Conservation (phyloP, 2,888 invertebrate genomes). For the Leptinotarsa haldemani region DNA sequence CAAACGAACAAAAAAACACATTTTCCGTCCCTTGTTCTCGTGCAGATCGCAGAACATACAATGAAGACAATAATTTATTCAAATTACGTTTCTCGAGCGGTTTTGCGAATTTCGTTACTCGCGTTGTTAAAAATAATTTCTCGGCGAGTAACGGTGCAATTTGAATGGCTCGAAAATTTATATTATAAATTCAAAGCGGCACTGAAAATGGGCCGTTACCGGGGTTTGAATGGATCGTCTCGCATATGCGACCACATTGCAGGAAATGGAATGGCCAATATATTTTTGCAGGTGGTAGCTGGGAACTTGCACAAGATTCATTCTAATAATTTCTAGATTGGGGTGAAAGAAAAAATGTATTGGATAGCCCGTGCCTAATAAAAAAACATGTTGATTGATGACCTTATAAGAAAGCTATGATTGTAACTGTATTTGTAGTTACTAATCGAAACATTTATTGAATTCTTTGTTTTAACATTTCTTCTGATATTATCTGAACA, state of each 20-base stretch:
- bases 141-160: conserved; percentile 40
- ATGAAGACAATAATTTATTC: conserved; percentile 46
- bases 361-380: no score
- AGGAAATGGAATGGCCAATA: conserved; percentile 45
- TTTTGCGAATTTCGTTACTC: conserved; percentile 37
- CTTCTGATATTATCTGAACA: no score
- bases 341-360: not conserved
- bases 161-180: conserved; percentile 41
- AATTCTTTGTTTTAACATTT: no score
- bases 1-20: not conserved
- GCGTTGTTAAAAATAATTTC: conserved; percentile 44
- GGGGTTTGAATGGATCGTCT: conserved; percentile 40
- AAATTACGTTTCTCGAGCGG: conserved; percentile 44
- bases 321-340: not conserved
- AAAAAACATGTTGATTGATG: no score
- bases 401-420: no score
- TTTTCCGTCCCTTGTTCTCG: not conserved
- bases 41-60: not conserved
- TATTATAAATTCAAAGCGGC: conserved; percentile 42
- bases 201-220: conserved; percentile 44
- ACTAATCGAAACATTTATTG: no score
- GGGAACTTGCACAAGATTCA: not conserved
- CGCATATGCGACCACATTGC: conserved; percentile 42
- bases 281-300: conserved; percentile 37
- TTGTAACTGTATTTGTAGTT: no score